A percentile compares a stretch with the other conserved stretches of the same genome.
Conservation (phyloP, 2,113 vertebrate genomes). For the Struthio camelus region DNA sequence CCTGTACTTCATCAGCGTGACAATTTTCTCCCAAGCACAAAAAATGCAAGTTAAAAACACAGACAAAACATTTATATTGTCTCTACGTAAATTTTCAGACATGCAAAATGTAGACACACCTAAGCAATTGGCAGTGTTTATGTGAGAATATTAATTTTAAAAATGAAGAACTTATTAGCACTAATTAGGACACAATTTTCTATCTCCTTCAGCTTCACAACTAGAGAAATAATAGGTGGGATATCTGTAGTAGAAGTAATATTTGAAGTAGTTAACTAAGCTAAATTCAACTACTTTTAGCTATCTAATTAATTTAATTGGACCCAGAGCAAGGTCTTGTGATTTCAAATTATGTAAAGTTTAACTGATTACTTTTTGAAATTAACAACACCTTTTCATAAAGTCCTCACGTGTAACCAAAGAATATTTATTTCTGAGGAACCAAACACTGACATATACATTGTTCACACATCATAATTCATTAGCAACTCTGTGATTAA, state of each 20-base stretch:
- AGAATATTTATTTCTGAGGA: not conserved
- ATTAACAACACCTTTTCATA: not conserved
- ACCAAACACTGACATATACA: not conserved
- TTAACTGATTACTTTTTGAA: not conserved
- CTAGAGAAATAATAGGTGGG: not conserved
- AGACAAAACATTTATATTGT: not conserved
- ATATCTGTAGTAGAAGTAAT: not conserved
- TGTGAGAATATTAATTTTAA: not conserved
- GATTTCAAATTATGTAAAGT: not conserved
- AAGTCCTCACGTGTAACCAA: not conserved
- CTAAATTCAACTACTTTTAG: not conserved
- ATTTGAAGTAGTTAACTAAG: not conserved
- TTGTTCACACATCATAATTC: not conserved
- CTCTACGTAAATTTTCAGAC: not conserved
- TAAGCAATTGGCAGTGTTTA: not conserved
- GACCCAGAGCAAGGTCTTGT: not conserved
- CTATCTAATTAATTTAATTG: not conserved
- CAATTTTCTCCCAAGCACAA: not conserved
- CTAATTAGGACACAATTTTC: not conserved
- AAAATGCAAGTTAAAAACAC: not conserved
- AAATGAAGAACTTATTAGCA: not conserved
- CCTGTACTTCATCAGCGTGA: not conserved
- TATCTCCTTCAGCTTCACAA: not conserved
- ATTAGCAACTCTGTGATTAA: not conserved
- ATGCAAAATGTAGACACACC: not conserved